Base-by-base conservation (phyloP, 2,113 vertebrate genomes). In the Paramormyrops kingsleyae region DNA sequence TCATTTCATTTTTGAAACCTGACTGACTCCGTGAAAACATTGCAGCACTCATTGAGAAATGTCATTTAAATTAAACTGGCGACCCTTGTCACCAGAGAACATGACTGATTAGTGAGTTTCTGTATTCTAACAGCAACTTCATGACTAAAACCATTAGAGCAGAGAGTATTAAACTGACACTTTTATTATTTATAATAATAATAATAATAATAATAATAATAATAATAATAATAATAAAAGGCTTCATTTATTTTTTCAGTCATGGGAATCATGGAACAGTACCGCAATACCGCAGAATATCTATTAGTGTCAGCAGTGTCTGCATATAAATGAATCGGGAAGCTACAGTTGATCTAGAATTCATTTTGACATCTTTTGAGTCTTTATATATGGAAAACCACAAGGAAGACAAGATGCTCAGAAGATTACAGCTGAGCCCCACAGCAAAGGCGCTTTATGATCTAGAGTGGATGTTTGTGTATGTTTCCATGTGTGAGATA, bases 1-100 rank as follows among this genome's bases (percentile, higher is more conserved):
- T 42, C 35, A 53, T 19, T 53, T 35, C 49, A 31, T 56, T 87
- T 87, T 87, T 53, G 47, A 87, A 19, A 56, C 31, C 86, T 87
- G 83, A 21, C 83, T 27, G 42, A 49, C 44, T 83, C 31, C 31
- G 5, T 27, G 35, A 83, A 89, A 89, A 31, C 44, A 35, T 5
- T n/a, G 88, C 47, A 53, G 49, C 5, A n/a, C n/a, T 27, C 27
- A 35, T 50, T 19, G 42, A 47, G n/a, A 77, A 88, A 88, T 80
- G n/a, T 83, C 47, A 83, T 42, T 89, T 77, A 39, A 89, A 89
- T 83, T 89, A 56, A 89, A 83, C 1, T 8, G 39, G 24, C 35
- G 86, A 87, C 27, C 86, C 86, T 42, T 19, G 49, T 31, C 31
- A 35, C 86, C 49, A 27, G 10, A 77, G 31, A 42, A 56, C 46